Evolutionary conservation across 2,113 vertebrate genomes (phyloP).

Genomic region (Myodes glareolus): DNA sequence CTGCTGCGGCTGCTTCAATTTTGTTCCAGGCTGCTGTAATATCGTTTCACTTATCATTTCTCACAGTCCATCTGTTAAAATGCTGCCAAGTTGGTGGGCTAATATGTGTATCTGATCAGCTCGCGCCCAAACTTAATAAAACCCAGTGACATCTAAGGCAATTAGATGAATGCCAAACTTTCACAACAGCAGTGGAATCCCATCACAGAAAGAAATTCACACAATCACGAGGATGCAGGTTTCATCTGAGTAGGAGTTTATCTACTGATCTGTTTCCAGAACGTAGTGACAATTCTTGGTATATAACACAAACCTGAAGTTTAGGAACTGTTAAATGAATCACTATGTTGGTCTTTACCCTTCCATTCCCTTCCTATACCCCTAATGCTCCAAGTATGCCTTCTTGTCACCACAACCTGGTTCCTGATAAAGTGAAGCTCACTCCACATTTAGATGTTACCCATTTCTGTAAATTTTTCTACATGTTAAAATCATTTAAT

Average conservation of each 20-base stretch:
- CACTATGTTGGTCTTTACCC: too few relatives aligned
- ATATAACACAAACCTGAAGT: fast-evolving
- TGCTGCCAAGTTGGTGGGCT: neutral
- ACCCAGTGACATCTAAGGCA: neutral
- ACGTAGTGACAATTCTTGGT: neutral
- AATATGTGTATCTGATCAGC: neutral
- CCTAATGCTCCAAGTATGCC: neutral
- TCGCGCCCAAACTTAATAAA: neutral
- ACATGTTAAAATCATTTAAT: neutral
- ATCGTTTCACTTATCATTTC: neutral
- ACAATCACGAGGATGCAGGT: neutral
- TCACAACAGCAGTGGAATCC: neutral
- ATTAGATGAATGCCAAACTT: neutral
- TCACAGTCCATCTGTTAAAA: conserved; percentile 7
- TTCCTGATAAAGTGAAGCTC: neutral
- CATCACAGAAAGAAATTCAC: neutral
- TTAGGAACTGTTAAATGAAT: neutral
- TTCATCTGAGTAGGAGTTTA: neutral
- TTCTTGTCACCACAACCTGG: neutral
- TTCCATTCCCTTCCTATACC: too few relatives aligned
- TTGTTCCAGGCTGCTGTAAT: neutral
- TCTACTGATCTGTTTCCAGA: neutral
- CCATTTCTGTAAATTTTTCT: neutral
- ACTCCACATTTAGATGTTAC: too few relatives aligned
- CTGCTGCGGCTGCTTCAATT: neutral